Evolutionary conservation across 1,140 invertebrate species (phyloP).

Genomic region (Drosophila varians): DNA sequence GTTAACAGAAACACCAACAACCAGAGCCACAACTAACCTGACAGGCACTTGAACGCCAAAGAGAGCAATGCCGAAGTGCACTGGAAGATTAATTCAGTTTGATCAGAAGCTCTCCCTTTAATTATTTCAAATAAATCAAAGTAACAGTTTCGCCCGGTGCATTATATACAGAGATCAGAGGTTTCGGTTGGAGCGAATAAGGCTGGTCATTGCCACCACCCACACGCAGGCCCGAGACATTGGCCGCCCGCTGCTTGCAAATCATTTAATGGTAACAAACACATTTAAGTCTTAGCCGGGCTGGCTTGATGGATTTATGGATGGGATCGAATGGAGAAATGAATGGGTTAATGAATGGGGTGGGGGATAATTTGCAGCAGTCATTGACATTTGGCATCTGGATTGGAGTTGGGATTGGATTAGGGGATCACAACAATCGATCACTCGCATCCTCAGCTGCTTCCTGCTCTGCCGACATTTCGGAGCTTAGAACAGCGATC

Average conservation of each 20-base stretch:
- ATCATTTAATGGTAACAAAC: conserved; percentile 57
- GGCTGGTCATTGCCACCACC: conserved; percentile 44
- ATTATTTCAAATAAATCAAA: no score
- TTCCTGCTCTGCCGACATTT: conserved; percentile 57
- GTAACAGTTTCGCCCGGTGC: no score
- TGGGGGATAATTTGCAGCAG: conserved; percentile 27
- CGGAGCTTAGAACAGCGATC: conserved; percentile 21
- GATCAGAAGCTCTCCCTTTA: background rate
- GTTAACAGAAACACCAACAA: conserved; percentile 19
- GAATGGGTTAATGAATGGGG: conserved; percentile 6
- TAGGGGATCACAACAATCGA: conserved; percentile 21
- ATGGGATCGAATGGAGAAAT: conserved; percentile 1
- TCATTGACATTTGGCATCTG: conserved; percentile 31
- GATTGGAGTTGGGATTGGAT: background rate
- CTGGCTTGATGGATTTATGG: conserved; percentile 36
- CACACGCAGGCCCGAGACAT: conserved; percentile 33
- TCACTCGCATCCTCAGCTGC: conserved; percentile 37
- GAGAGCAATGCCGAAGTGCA: conserved; percentile 13
- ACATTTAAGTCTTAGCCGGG: conserved; percentile 31
- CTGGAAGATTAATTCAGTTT: background rate
- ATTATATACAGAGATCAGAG: conserved; percentile 15
- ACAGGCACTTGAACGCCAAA: conserved; percentile 69
- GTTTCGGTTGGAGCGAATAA: conserved; percentile 14
- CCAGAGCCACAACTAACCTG: conserved; percentile 38
- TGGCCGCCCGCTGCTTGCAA: conserved; percentile 49